phyloP scores from a whole-genome alignment of 1,140 invertebrate genomes.

The Bombus soroeensis region DNA sequence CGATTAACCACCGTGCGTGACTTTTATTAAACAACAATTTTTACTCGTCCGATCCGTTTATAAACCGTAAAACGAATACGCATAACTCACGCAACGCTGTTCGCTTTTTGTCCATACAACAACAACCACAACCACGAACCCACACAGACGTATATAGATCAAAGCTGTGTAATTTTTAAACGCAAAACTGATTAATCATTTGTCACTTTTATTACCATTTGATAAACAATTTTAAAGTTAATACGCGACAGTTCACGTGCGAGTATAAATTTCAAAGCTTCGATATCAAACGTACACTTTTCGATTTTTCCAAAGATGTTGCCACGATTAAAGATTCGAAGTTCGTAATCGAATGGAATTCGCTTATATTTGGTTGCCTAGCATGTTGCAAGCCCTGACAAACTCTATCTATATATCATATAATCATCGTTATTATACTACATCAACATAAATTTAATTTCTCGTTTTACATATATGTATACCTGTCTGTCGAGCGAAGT shows the following conservation, averaged over 20 bases:
- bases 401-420: no score
- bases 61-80: conserved; percentile 3
- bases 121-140: not conserved
- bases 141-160: no score
- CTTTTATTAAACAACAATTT: conserved; percentile 45
- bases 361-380: no score
- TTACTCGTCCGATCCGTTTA: conserved; percentile 1
- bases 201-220: conserved; percentile 23
- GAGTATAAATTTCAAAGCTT: conserved; percentile 15
- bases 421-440: no score
- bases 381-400: no score
- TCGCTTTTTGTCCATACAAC: not conserved
- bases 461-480: no score
- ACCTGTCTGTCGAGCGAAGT: no score
- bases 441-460: no score
- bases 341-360: no score
- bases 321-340: no score
- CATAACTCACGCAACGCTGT: not conserved
- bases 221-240: conserved; percentile 35
- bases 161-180: conserved; percentile 22
- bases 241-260: not conserved
- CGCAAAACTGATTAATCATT: not conserved
- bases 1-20: conserved; percentile 36
- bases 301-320: not conserved
- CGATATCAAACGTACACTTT: not conserved